These are phyloP conservation scores for Zosterops hypoxanthus DNA, from an alignment of 2,113 vertebrate species.

Conservation along the genomic window DNA sequence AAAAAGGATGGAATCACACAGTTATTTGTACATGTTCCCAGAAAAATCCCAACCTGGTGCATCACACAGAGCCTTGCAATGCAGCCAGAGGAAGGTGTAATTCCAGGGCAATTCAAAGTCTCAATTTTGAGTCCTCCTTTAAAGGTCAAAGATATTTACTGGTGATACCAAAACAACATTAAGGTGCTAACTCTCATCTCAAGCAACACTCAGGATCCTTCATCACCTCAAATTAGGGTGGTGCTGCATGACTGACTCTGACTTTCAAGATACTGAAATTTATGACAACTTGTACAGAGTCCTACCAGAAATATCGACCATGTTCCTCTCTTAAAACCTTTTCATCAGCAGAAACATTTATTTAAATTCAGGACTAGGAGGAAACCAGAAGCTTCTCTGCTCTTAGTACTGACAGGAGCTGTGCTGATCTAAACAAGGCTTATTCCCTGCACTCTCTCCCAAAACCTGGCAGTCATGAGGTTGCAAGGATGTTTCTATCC, in stretches of 20 bases:
- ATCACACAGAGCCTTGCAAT: background rate
- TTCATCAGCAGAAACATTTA: background rate
- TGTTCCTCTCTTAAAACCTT: background rate
- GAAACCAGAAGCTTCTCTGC: background rate
- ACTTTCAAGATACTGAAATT: background rate
- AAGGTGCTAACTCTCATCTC: background rate
- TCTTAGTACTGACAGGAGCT: background rate
- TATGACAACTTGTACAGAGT: background rate
- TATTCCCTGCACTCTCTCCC: background rate
- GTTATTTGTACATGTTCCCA: background rate
- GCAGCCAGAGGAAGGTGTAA: background rate
- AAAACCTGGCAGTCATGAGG: background rate
- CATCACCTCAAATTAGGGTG: background rate
- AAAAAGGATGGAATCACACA: background rate
- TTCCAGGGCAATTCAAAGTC: background rate
- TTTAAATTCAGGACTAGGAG: background rate
- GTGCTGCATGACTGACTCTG: background rate
- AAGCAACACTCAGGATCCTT: background rate
- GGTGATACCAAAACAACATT: background rate
- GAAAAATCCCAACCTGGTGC: background rate
- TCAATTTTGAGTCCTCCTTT: background rate
- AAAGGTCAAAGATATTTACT: background rate
- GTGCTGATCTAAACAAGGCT: background rate
- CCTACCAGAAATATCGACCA: background rate
- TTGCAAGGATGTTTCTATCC: background rate